phyloP scores from a whole-genome alignment of 2,113 vertebrate genomes.

The Prietella phreatophila region DNA sequence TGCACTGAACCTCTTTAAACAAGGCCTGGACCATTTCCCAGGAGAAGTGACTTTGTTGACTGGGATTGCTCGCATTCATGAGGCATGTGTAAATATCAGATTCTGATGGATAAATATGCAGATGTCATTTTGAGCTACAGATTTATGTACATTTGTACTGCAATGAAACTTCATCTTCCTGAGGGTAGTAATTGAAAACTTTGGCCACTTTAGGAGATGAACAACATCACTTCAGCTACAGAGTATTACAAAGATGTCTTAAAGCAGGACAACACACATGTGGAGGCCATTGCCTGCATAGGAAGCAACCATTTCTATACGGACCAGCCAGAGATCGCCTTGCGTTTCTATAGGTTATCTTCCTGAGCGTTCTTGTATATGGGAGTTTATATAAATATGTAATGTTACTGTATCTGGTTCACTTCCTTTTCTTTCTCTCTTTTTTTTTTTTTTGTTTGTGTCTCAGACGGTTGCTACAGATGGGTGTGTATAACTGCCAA shows the following conservation, averaged over 20 bases:
- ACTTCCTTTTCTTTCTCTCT: not conserved
- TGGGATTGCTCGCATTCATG: constrained; percentile 93
- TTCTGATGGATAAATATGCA: not conserved
- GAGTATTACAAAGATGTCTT: constrained; percentile 94
- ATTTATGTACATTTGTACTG: not conserved
- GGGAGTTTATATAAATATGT: not conserved
- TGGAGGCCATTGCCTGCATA: constrained; percentile 95
- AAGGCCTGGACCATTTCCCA: constrained; percentile 92
- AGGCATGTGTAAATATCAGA: constrained; percentile 64
- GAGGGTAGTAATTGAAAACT: not conserved
- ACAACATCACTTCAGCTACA: constrained; percentile 82
- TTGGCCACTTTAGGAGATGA: constrained; percentile 83
- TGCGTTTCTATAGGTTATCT: constrained; percentile 91
- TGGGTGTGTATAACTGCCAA: constrained; percentile 96
- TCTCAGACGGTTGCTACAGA: constrained; percentile 89
- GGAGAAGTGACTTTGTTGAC: constrained; percentile 91
- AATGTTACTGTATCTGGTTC: not conserved
- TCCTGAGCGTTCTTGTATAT: not conserved
- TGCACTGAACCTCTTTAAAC: constrained; percentile 90
- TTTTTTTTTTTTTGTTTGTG: too few relatives aligned
- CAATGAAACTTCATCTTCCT: not conserved
- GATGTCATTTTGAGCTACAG: not conserved
- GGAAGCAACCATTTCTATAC: constrained; percentile 97
- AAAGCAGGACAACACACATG: constrained; percentile 94
- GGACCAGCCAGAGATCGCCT: constrained; percentile 92